A percentile compares a stretch with the other conserved stretches of the same genome.
These are phyloP conservation scores for Sigmodon hispidus DNA, from an alignment of 2,113 vertebrate genomes.

Conservation along the genomic window DNA sequence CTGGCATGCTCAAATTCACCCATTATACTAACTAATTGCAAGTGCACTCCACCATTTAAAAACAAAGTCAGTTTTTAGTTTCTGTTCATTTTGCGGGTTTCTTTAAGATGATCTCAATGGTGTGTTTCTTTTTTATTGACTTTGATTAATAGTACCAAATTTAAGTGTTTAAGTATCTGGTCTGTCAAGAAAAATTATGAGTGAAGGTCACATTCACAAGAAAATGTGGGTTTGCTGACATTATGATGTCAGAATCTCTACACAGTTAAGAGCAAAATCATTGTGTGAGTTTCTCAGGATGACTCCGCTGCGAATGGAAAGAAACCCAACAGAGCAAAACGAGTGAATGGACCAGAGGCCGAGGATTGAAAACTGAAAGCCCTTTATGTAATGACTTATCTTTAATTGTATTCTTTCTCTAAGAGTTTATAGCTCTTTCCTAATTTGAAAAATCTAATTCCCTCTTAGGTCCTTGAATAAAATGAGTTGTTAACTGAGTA, in stretches of 20 bases:
- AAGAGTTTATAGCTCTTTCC: constrained; percentile 62
- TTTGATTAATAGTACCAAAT: background rate
- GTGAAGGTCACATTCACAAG: background rate
- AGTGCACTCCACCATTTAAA: background rate
- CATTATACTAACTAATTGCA: background rate
- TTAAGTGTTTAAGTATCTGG: background rate
- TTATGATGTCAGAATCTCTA: background rate
- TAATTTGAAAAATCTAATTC: constrained; percentile 62
- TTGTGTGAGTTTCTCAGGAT: background rate
- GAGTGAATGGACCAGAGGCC: background rate
- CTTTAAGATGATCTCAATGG: background rate
- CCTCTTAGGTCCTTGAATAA: constrained; percentile 12
- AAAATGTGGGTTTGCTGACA: background rate
- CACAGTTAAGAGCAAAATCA: constrained; percentile 18
- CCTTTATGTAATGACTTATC: constrained; percentile 49
- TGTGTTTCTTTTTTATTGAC: background rate
- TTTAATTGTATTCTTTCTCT: constrained; percentile 59
- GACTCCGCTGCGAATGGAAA: constrained; percentile 32
- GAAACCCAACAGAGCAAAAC: constrained; percentile 49
- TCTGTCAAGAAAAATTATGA: background rate
- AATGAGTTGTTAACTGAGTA: constrained; percentile 63
- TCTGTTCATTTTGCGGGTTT: background rate
- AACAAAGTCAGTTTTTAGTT: constrained; percentile 7
- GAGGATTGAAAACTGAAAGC: constrained; percentile 10
- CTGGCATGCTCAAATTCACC: background rate